Evolutionary conservation across 2,113 vertebrate genomes (phyloP).

Genomic region (Dicaeum eximium): DNA sequence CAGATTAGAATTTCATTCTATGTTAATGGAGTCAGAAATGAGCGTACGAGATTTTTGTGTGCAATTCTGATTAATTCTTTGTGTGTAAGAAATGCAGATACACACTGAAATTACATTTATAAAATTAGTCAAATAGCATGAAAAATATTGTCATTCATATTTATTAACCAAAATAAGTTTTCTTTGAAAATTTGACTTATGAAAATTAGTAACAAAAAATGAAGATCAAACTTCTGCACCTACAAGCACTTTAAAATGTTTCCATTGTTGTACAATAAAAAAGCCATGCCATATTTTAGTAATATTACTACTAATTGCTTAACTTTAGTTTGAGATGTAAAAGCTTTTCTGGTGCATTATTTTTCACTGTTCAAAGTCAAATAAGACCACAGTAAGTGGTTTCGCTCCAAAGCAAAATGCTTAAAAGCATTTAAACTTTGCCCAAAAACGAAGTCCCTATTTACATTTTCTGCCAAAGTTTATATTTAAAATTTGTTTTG

Average conservation of each 20-base stretch:
- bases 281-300: neutral
- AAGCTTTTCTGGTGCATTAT: neutral
- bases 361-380: neutral
- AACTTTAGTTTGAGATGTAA: neutral
- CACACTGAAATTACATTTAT: neutral
- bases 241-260: neutral
- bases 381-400: neutral
- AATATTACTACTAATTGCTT: neutral
- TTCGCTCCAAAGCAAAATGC: neutral
- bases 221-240: neutral
- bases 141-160: neutral
- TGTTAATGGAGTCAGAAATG: neutral
- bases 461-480: neutral
- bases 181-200: neutral
- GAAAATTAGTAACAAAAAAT: neutral
- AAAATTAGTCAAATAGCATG: neutral
- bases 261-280: neutral
- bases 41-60: neutral
- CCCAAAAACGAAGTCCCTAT: neutral
- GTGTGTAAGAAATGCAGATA: neutral
- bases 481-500: neutral
- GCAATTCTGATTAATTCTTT: neutral
- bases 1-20: neutral
- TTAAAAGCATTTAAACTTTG: neutral
- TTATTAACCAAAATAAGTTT: neutral